Base-by-base conservation (phyloP, 1,140 invertebrate genomes). In the Vanessa atalanta region DNA sequence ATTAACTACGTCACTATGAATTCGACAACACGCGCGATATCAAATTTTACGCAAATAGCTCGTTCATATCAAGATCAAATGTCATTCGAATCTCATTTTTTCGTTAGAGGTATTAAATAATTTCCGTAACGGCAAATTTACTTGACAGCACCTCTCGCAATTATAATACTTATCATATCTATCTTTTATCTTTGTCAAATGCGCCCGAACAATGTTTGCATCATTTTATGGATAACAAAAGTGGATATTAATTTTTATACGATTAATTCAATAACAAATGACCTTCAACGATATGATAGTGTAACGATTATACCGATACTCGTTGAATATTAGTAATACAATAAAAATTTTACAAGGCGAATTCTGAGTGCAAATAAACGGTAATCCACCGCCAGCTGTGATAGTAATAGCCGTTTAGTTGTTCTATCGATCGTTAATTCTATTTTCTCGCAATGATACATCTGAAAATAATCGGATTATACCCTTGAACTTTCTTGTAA, bases 401-500 rank as follows among this genome's bases (percentile, higher is more conserved):
- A 73, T 77, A 61, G 70, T 79, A 72, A 77, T 76, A 76, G 70
- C 48, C 65, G 68, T 72, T 80, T 72, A 70, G 69, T 64, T 20
- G 72, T 70, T 70, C 43, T 16, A 67, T 61, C 31, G 50, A 70
- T 70, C 57, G 15, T 70, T 70, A 70, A 70, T 70, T 70, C 57
- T 63, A 63, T 70, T 70, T 70, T 61, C 47, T 63, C 16, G 23
- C 12, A 14, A 70, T 47, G 57, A 48, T 70, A 63, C 57, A 61
- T 37, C 26, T 70, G 67, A 48, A 70, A 70, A 63, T 63, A 70
- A 63, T 57, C 43, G 12, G 63, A 72, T 61, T 13, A 37, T 37
- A 15, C 4, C 3, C 31, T 15, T 23, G 26, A 61, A 61, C 31
- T n/a, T 20, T 26, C 14, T 61, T 61, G 26, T 61, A n/a, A 61